A percentile compares a stretch with the other conserved stretches of the same genome.
phyloP scores from a whole-genome alignment of 2,797 vertebrate genomes.

The Lemur catta region DNA sequence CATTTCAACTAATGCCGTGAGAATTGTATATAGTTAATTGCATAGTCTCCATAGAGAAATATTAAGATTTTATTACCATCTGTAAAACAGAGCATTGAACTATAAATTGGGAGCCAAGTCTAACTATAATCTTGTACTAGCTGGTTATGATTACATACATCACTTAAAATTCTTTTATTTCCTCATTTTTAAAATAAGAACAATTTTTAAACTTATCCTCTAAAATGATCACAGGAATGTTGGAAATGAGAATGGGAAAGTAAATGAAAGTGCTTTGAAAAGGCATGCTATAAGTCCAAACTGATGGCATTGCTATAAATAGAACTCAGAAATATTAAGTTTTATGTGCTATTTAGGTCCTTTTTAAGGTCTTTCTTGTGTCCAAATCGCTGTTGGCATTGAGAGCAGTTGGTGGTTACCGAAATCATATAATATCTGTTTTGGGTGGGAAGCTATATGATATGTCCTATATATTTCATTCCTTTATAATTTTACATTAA shows the following conservation, averaged over 20 bases:
- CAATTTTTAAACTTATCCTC: not conserved
- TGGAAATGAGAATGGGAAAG: not conserved
- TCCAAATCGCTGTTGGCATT: not conserved
- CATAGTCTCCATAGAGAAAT: not conserved
- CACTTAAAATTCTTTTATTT: slow-evolving; percentile 6
- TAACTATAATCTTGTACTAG: not conserved
- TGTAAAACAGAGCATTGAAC: not conserved
- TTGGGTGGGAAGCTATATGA: not conserved
- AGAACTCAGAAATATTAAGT: not conserved
- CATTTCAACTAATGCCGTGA: slow-evolving; percentile 10
- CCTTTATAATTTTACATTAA: not conserved
- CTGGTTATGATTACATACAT: not conserved
- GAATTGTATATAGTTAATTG: not conserved
- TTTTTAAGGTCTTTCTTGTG: not conserved
- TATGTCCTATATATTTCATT: not conserved
- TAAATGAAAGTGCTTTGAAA: slow-evolving; percentile 37
- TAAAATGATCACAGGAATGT: not conserved
- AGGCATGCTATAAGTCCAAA: not conserved
- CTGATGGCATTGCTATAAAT: not conserved
- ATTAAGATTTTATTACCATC: not conserved
- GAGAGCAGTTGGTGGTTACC: not conserved
- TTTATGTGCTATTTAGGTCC: not conserved
- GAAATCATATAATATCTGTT: not conserved
- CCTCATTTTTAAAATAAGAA: slow-evolving; percentile 13
- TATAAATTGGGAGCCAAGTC: not conserved